Conservation (phyloP, 2,888 invertebrate species). For the Falcaria lacertinaria region DNA sequence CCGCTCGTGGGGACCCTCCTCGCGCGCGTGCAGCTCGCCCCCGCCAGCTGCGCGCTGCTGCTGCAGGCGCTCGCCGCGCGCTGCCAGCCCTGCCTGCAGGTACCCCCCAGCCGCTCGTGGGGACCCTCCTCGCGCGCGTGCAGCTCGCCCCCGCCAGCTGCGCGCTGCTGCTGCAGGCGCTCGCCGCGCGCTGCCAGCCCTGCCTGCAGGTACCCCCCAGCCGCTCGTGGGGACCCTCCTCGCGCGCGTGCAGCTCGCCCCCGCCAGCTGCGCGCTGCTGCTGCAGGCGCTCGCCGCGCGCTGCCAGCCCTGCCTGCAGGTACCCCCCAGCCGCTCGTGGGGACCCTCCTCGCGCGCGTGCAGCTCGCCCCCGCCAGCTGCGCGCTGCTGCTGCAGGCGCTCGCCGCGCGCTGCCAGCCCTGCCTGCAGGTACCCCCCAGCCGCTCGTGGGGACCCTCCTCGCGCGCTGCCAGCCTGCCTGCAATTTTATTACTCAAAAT, state of each 20-base stretch:
- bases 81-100: slow-evolving; percentile 78
- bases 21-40: slow-evolving; percentile 63
- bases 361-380: slow-evolving; percentile 82
- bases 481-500: no score
- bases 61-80: slow-evolving; percentile 85
- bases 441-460: slow-evolving; percentile 76
- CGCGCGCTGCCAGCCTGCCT: slow-evolving; percentile 64
- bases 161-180: slow-evolving; percentile 84
- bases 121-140: slow-evolving; percentile 41
- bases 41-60: slow-evolving; percentile 84
- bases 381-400: slow-evolving; percentile 84
- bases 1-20: slow-evolving; percentile 76
- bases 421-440: slow-evolving; percentile 80
- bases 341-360: slow-evolving; percentile 41
- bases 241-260: slow-evolving; percentile 65
- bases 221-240: slow-evolving; percentile 76
- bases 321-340: slow-evolving; percentile 83
- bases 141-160: slow-evolving; percentile 82
- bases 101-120: slow-evolving; percentile 81
- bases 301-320: slow-evolving; percentile 78
- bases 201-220: slow-evolving; percentile 80
- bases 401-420: slow-evolving; percentile 82
- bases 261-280: slow-evolving; percentile 84
- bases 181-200: slow-evolving; percentile 82
- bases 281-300: slow-evolving; percentile 85